Conservation (phyloP, 2,888 invertebrate genomes). For the Atrina japonica region DNA sequence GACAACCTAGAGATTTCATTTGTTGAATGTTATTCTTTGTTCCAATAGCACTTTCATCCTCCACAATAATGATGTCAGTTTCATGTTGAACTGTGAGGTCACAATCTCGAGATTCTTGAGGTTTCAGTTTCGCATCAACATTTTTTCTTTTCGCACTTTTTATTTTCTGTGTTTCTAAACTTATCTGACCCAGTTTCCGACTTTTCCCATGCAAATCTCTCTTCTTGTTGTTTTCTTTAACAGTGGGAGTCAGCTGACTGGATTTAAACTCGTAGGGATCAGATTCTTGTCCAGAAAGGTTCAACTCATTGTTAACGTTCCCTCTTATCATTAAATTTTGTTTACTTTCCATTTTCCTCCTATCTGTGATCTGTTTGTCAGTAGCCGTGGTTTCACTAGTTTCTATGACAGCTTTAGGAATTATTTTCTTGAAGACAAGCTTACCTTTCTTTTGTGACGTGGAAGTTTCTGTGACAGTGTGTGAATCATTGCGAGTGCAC, state of each 20-base stretch:
- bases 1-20: constrained; percentile 13
- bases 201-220: background rate
- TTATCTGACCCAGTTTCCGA: constrained; percentile 13
- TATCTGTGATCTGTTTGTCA: too few species aligned
- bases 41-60: background rate
- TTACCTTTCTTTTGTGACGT: constrained; percentile 25
- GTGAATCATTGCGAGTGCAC: constrained; percentile 11
- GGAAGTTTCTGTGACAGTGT: constrained; percentile 2
- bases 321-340: background rate
- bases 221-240: constrained; percentile 24
- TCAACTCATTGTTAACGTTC: background rate
- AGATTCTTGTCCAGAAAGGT: constrained; percentile 13
- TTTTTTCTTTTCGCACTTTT: background rate
- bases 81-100: too few species aligned
- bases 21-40: constrained; percentile 3
- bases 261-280: constrained; percentile 72
- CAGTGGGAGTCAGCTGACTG: constrained; percentile 62
- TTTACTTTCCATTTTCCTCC: background rate
- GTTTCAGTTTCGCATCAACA: background rate
- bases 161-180: constrained; percentile 14
- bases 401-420: constrained; percentile 11
- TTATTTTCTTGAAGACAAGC: constrained; percentile 29
- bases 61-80: background rate
- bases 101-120: background rate
- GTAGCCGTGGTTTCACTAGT: background rate